Evolutionary conservation across 2,113 vertebrate species (phyloP).

Genomic region (Gadus chalcogrammus): DNA sequence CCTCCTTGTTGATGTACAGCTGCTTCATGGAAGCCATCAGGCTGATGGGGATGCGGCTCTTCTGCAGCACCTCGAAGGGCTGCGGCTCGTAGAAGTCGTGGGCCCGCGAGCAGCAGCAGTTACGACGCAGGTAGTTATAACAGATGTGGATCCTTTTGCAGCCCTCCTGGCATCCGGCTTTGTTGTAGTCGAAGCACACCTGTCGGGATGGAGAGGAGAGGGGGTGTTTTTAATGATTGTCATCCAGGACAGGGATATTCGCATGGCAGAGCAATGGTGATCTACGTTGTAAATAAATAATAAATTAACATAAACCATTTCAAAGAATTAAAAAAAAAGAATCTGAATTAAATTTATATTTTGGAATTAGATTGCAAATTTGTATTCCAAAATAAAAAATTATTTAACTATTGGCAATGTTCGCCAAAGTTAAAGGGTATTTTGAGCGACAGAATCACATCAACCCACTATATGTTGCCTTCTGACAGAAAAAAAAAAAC

Average conservation of each 20-base stretch:
- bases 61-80: constrained; percentile 42
- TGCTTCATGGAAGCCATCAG: constrained; percentile 47
- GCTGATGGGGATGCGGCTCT: constrained; percentile 28
- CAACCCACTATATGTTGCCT: not conserved
- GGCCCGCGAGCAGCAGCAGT: constrained; percentile 52
- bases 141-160: constrained; percentile 70
- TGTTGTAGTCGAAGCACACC: constrained; percentile 71
- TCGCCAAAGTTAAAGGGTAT: not conserved
- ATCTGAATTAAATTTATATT: no score
- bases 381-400: no score
- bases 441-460: not conserved
- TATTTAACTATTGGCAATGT: not conserved
- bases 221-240: not conserved
- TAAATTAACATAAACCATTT: no score
- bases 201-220: constrained; percentile 6
- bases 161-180: constrained; percentile 25
- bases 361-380: no score
- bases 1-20: constrained; percentile 56
- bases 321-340: no score
- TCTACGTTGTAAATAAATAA: not conserved
- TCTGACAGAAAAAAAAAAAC: no score
- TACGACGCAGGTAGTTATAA: constrained; percentile 37
- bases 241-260: no score
- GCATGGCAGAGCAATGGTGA: not conserved
- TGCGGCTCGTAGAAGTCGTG: constrained; percentile 63